Evolutionary conservation across 2,113 vertebrate genomes (phyloP).

Genomic region (Callocephalon fimbriatum): DNA sequence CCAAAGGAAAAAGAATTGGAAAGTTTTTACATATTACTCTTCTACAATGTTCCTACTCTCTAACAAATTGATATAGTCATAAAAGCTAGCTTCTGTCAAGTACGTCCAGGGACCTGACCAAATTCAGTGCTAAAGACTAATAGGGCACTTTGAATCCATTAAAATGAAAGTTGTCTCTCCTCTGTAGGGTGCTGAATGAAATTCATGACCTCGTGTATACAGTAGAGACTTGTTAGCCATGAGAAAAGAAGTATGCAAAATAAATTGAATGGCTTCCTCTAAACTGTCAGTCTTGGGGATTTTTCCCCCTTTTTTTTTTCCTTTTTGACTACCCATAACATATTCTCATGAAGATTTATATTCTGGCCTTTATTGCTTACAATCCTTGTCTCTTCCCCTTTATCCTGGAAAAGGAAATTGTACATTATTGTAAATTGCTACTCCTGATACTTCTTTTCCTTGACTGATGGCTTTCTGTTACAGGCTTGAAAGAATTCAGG

Average conservation of each 20-base stretch:
- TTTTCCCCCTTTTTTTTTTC: background rate
- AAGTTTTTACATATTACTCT: background rate
- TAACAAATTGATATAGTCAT: background rate
- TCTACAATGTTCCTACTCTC: background rate
- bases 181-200: background rate
- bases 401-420: constrained; percentile 44
- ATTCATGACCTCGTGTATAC: background rate
- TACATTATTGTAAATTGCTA: constrained; percentile 34
- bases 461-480: constrained; percentile 52
- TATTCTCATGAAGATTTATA: background rate
- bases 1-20: accelerated
- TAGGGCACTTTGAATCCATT: background rate
- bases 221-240: background rate
- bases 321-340: background rate
- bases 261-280: background rate
- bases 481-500: constrained; percentile 23
- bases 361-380: background rate
- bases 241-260: background rate
- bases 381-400: constrained; percentile 36
- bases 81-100: background rate
- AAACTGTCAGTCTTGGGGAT: background rate
- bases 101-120: background rate
- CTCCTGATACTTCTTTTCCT: constrained; percentile 24
- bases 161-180: background rate
- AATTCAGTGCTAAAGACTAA: background rate